phyloP scores from a whole-genome alignment of 2,113 vertebrate genomes.

The Oriolus oriolus region DNA sequence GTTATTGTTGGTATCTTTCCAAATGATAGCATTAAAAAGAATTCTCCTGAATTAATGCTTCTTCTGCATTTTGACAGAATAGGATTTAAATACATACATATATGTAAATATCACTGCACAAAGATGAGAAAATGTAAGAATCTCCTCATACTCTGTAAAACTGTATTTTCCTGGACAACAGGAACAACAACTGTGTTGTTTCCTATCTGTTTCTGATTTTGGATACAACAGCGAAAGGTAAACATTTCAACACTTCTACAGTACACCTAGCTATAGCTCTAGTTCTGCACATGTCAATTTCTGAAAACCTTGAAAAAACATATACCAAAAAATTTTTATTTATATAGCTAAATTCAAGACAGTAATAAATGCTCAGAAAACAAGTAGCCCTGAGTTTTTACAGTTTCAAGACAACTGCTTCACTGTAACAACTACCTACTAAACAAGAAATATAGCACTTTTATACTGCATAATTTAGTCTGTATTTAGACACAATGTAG shows the following conservation, averaged over 20 bases:
- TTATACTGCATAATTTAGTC: constrained; percentile 13
- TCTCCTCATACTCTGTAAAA: background rate
- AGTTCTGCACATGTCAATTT: background rate
- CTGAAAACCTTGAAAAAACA: background rate
- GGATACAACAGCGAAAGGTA: background rate
- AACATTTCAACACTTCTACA: background rate
- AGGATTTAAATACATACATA: background rate
- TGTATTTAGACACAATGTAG: constrained; percentile 15
- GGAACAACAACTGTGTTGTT: background rate
- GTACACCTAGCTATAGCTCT: background rate
- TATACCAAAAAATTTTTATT: background rate
- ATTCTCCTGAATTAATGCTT: background rate
- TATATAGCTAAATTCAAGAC: background rate
- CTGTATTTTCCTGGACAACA: background rate
- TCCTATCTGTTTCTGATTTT: background rate
- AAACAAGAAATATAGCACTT: background rate
- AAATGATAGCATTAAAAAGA: background rate
- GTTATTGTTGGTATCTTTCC: background rate
- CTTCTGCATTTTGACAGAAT: background rate
- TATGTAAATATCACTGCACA: background rate
- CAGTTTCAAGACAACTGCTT: background rate
- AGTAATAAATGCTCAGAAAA: background rate
- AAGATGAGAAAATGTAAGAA: background rate
- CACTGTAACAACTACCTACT: background rate
- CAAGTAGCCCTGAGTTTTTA: background rate